These are phyloP conservation scores for Drosophila simulans DNA, from an alignment of 1,140 invertebrate genomes.

Conservation along the genomic window DNA sequence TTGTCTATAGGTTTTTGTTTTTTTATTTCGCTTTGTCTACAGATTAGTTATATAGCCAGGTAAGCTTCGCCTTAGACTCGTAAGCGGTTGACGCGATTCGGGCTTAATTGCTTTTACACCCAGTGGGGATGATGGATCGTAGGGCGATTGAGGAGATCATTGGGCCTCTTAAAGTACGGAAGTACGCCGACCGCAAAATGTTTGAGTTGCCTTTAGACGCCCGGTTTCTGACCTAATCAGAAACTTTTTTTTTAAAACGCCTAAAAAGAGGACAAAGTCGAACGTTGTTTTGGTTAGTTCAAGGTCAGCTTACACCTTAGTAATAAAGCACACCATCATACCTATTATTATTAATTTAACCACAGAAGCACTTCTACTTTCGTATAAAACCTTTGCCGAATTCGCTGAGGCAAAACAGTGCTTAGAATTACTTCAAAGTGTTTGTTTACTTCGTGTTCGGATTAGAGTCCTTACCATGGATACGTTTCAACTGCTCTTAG, in stretches of 20 bases:
- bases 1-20: constrained; percentile 34
- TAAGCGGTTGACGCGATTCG: constrained; percentile 64
- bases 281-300: not conserved
- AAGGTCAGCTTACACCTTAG: constrained; percentile 1
- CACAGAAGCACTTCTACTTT: not conserved
- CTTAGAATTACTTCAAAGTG: not conserved
- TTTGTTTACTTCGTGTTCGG: not conserved
- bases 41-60: constrained; percentile 12
- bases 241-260: too few species aligned
- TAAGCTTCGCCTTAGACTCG: constrained; percentile 55
- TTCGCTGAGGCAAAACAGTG: constrained; percentile 1
- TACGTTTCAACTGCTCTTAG: constrained; percentile 6
- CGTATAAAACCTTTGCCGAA: constrained; percentile 4
- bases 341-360: not conserved
- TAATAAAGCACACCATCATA: not conserved
- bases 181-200: not conserved
- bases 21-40: not conserved
- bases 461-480: constrained; percentile 6
- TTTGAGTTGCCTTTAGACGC: not conserved
- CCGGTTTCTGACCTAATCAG: not conserved
- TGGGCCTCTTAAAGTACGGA: constrained; percentile 9
- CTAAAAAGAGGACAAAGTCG: not conserved
- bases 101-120: constrained; percentile 66
- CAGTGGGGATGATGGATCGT: constrained; percentile 58
- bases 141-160: constrained; percentile 2